Conservation (phyloP, 2,113 vertebrate species). For the Athene noctua region DNA sequence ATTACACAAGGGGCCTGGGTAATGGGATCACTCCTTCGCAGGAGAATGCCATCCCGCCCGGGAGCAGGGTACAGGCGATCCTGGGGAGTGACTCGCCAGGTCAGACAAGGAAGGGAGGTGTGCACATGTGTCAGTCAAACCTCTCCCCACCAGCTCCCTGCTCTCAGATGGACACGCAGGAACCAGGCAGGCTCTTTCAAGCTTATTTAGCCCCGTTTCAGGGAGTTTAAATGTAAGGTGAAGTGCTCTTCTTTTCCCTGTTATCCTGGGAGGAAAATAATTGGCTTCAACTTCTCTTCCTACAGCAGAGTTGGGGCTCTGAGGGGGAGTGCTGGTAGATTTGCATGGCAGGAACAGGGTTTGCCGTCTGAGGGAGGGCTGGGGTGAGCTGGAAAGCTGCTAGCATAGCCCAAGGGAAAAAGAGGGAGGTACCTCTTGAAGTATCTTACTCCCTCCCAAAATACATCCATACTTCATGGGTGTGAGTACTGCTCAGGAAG, state of each 20-base stretch:
- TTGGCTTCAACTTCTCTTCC: not conserved
- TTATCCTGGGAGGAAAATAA: not conserved
- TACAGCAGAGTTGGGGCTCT: not conserved
- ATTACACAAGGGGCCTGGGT: conserved; percentile 50
- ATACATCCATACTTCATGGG: not conserved
- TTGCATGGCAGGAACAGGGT: not conserved
- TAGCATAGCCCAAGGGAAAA: not conserved
- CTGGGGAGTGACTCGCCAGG: not conserved
- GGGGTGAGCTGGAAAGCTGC: not conserved
- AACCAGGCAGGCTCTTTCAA: not conserved
- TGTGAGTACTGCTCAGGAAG: not conserved
- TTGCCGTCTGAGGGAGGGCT: not conserved
- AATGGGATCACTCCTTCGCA: not conserved
- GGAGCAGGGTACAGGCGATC: not conserved
- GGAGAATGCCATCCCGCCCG: conserved; percentile 24
- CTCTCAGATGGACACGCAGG: accelerated
- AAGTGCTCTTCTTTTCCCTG: not conserved
- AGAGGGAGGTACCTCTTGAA: not conserved
- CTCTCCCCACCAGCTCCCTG: not conserved
- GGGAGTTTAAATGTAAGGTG: not conserved
- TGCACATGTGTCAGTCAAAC: not conserved
- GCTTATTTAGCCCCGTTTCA: not conserved
- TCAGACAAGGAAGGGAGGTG: conserved; percentile 22
- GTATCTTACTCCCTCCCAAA: not conserved
- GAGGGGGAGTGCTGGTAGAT: not conserved